Evolutionary conservation across 2,888 invertebrate species (phyloP).

Genomic region (Agelastica alni): DNA sequence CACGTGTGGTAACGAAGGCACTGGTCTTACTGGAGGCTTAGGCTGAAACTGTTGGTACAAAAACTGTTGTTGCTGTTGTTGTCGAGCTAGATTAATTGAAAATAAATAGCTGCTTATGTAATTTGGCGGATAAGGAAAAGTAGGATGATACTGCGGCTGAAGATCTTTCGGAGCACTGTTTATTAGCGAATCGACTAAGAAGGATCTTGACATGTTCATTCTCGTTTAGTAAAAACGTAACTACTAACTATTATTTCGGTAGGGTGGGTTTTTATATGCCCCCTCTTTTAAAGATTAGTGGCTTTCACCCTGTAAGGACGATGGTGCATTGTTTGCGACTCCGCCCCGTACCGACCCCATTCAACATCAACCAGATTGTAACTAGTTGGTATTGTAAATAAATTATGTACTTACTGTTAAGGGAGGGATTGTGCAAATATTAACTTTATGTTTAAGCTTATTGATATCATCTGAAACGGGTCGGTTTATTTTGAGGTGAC

Average conservation of each 20-base stretch:
- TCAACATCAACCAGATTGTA: slow-evolving; percentile 41
- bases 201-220: slow-evolving; percentile 76
- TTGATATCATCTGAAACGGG: neutral
- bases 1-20: slow-evolving; percentile 42
- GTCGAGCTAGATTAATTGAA: slow-evolving; percentile 67
- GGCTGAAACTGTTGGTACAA: slow-evolving; percentile 39
- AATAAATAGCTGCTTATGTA: slow-evolving; percentile 69
- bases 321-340: slow-evolving; percentile 46
- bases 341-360: slow-evolving; percentile 49
- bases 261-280: slow-evolving; percentile 44
- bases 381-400: slow-evolving; percentile 44
- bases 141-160: slow-evolving; percentile 57
- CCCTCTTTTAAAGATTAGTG: slow-evolving; percentile 44
- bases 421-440: slow-evolving; percentile 47
- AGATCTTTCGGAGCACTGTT: slow-evolving; percentile 65
- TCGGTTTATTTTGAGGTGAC: neutral
- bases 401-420: slow-evolving; percentile 48
- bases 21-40: slow-evolving; percentile 47
- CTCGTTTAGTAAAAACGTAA: slow-evolving; percentile 17
- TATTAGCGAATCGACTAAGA: slow-evolving; percentile 79
- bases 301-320: slow-evolving; percentile 43
- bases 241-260: slow-evolving; percentile 10
- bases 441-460: slow-evolving; percentile 31
- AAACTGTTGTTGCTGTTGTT: slow-evolving; percentile 51
- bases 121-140: slow-evolving; percentile 68